Percentiles rank a stretch among this genome's conserved stretches.
phyloP scores from a whole-genome alignment of 2,113 vertebrate species.

The Tyto alba region DNA sequence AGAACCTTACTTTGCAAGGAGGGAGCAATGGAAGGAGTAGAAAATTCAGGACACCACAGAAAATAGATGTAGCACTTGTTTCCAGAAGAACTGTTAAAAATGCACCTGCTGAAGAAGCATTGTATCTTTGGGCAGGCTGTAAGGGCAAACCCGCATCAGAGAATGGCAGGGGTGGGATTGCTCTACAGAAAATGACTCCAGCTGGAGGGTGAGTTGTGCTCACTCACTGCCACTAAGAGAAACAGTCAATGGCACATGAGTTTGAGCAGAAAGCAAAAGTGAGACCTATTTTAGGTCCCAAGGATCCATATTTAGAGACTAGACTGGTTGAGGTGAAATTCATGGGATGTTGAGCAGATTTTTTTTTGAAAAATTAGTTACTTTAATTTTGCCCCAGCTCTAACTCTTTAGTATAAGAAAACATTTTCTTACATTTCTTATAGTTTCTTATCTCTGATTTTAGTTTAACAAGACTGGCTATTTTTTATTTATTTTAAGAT shows the following conservation, averaged over 20 bases:
- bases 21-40: background rate
- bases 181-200: background rate
- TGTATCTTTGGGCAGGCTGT: background rate
- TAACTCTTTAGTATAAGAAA: background rate
- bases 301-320: background rate
- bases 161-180: background rate
- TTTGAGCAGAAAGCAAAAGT: background rate
- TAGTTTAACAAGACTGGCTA: background rate
- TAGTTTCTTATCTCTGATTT: background rate
- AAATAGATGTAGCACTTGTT: background rate
- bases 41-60: background rate
- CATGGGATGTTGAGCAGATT: background rate
- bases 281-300: background rate
- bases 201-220: background rate
- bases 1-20: background rate
- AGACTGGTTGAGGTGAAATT: background rate
- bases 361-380: background rate
- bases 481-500: background rate
- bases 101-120: background rate
- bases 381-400: background rate
- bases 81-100: background rate
- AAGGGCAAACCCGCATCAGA: background rate
- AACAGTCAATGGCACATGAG: background rate
- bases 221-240: background rate
- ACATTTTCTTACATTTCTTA: background rate